Percentiles rank a stretch among this genome's conserved stretches.
phyloP scores from a whole-genome alignment of 2,888 invertebrate species.

The Diogma glabrata region DNA sequence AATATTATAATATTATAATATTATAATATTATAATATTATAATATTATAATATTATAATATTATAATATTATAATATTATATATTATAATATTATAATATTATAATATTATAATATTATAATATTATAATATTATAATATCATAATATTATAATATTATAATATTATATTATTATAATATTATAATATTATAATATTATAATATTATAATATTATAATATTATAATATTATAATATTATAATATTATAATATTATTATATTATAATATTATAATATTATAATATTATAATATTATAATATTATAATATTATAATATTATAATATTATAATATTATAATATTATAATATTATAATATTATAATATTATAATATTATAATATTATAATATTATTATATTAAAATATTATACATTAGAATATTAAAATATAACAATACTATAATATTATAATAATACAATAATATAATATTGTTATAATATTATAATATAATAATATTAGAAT shows the following conservation, averaged over 20 bases:
- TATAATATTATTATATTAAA: background rate
- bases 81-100: background rate
- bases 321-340: background rate
- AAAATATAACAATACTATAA: background rate
- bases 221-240: background rate
- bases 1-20: background rate
- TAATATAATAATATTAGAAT: background rate
- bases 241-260: background rate
- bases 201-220: background rate
- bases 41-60: background rate
- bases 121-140: background rate
- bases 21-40: background rate
- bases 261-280: background rate
- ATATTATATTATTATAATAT: background rate
- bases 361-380: background rate
- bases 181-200: background rate
- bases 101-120: background rate
- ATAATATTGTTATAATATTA: background rate
- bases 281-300: background rate
- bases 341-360: background rate
- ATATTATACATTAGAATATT: background rate
- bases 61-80: background rate
- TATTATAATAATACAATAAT: background rate
- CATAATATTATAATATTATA: background rate
- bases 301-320: background rate